phyloP scores from a whole-genome alignment of 2,797 vertebrate species.

The Pseudotriccus pelzelni region DNA sequence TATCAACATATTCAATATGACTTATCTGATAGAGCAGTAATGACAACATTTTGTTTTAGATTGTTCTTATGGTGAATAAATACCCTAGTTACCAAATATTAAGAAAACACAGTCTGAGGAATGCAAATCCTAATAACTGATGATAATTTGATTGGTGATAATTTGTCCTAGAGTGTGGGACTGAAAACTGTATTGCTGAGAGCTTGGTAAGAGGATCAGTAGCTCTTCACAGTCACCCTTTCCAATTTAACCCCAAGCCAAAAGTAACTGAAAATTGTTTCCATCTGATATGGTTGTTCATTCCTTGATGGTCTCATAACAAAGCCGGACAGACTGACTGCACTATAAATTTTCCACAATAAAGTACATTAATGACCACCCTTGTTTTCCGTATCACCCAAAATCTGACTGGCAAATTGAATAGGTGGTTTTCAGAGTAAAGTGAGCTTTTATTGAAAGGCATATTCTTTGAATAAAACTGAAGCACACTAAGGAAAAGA shows the following conservation, averaged over 20 bases:
- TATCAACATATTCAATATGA: background rate
- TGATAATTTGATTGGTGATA: background rate
- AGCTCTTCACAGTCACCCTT: background rate
- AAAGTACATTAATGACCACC: background rate
- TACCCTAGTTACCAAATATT: background rate
- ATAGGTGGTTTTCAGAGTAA: background rate
- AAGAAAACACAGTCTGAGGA: background rate
- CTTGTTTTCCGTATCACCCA: background rate
- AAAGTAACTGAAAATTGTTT: conserved; percentile 5
- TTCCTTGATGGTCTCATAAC: background rate
- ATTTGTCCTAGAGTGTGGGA: background rate
- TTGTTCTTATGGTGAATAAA: background rate
- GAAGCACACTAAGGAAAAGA: background rate
- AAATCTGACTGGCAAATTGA: background rate
- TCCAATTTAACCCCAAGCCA: background rate
- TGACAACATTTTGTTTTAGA: background rate
- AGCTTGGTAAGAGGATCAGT: background rate
- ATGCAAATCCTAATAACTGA: background rate
- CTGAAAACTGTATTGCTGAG: background rate
- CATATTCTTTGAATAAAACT: background rate
- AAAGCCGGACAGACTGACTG: background rate
- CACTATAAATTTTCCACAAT: background rate
- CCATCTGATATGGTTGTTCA: background rate
- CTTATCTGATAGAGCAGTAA: background rate
- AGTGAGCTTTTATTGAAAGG: background rate